Conservation (phyloP, 1,140 invertebrate genomes). For the Sycophaga agraensis region DNA sequence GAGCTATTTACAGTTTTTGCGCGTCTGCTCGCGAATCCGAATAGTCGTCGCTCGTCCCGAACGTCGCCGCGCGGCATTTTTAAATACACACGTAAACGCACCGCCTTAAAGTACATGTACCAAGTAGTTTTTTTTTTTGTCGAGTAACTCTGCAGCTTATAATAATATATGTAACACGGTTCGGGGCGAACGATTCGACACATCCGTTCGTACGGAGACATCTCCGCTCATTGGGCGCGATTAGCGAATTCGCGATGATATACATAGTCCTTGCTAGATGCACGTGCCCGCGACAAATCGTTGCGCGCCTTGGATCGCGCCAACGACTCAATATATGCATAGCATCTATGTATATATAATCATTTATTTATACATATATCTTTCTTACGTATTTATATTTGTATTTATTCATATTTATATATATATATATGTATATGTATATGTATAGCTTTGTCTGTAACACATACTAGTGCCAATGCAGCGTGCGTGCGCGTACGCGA, state of each 20-base stretch:
- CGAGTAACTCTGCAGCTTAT: no score
- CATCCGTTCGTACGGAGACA: not conserved
- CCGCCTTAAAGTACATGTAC: not conserved
- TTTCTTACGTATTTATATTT: conserved; percentile 35
- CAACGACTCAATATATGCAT: conserved; percentile 50
- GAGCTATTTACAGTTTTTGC: conserved; percentile 16
- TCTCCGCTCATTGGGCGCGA: no score
- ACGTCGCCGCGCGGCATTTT: not conserved
- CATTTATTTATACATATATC: conserved; percentile 35
- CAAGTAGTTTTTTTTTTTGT: no score
- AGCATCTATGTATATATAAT: conserved; percentile 37
- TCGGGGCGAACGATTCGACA: conserved; percentile 1
- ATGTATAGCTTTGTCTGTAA: no score
- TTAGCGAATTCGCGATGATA: no score
- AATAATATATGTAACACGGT: not conserved
- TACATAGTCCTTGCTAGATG: not conserved
- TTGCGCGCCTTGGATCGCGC: no score
- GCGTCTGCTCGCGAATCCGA: no score
- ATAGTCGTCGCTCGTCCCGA: conserved; percentile 14
- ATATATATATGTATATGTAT: conserved; percentile 27
- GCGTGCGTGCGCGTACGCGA: no score
- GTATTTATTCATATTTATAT: no score
- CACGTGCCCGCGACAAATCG: conserved; percentile 28
- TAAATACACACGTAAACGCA: not conserved
- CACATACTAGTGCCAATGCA: no score